Evolutionary conservation across 2,797 vertebrate species (phyloP), one percentile per base, ranked within the genome.

Genomic region (Enteromius treurensis): DNA sequence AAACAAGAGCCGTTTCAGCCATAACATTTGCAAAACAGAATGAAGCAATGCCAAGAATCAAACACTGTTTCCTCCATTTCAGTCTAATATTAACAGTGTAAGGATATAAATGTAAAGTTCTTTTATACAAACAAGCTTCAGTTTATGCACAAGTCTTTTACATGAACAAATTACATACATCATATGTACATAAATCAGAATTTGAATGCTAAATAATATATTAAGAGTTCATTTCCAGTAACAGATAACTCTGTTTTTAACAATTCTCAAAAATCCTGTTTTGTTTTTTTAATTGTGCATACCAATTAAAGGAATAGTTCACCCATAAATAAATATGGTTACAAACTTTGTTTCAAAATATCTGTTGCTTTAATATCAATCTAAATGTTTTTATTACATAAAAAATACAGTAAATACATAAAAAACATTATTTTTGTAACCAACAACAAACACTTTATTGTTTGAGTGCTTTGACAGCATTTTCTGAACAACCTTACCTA

Each of bases 161-260:
- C 10, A 26, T 80, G 51, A 29, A 29, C 37, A n/a, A 51, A 65
- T n/a, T 3, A 78, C 29, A 49, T 69, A 42, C 65, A 80, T 69
- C 17, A 11, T 80, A 45, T 60, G 10, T 47, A 32, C 17, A 60
- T 32, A 80, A 58, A 47, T 47, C 23, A 32, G 3, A 17, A 42
- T 29, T 65, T 34, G 42, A 62, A 49, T 19, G 3, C 3, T 73
- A 5, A 21, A 19, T 53, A 19, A 53, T 74, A 19, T 34, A 45
- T 45, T 11, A 13, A 45, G 11, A 13, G 45, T 45, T 45, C 3
- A 45, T 45, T 13, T 45, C 10, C 45, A 45, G 45, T 13, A 45
- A 45, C 45, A 14, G 45, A 45, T 45, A 45, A 45, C 11, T 40
- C 8, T 1, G 40, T 45, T 45, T 42, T 45, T 45, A 45, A 45